A percentile compares a stretch with the other conserved stretches of the same genome.
Evolutionary conservation across 2,888 invertebrate genomes (phyloP).

Genomic region (Drosophila limbata): DNA sequence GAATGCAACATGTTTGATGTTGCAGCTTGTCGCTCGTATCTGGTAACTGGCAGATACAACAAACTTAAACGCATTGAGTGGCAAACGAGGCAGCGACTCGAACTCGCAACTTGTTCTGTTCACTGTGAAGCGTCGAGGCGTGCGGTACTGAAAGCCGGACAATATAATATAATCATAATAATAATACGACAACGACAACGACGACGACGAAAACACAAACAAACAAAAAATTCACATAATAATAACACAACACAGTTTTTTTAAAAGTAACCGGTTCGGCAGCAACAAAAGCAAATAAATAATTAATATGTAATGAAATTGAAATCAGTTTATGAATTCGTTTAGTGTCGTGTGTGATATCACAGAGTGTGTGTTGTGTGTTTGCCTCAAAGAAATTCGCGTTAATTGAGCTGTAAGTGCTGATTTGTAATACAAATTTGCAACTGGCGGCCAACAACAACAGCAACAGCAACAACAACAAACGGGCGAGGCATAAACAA

Average conservation of each 20-base stretch:
- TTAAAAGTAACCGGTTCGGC: slow-evolving; percentile 21
- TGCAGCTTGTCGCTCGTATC: not conserved
- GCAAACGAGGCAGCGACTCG: slow-evolving; percentile 49
- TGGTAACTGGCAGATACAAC: slow-evolving; percentile 7
- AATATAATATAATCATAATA: slow-evolving; percentile 29
- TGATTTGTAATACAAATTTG: slow-evolving; percentile 75
- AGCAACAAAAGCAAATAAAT: not conserved
- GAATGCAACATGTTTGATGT: slow-evolving; percentile 15
- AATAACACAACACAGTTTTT: slow-evolving; percentile 2
- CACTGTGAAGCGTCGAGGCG: slow-evolving; percentile 65
- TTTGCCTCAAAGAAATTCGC: slow-evolving; percentile 30
- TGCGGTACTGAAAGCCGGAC: slow-evolving; percentile 65
- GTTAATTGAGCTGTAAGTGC: slow-evolving; percentile 77
- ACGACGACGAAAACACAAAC: slow-evolving; percentile 8
- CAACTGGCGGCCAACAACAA: slow-evolving; percentile 42
- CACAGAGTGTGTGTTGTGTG: slow-evolving; percentile 12
- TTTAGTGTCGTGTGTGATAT: slow-evolving; percentile 19
- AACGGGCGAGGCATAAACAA: slow-evolving; percentile 64
- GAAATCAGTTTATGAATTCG: not conserved
- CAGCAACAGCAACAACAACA: not conserved
- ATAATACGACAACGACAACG: not conserved
- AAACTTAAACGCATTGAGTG: slow-evolving; percentile 39
- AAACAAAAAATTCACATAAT: not conserved
- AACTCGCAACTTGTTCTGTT: slow-evolving; percentile 66
- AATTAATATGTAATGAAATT: not conserved